Percentiles rank a stretch among this genome's conserved stretches.
Conservation (phyloP, 1,140 invertebrate genomes). For the Drosophila azteca region DNA sequence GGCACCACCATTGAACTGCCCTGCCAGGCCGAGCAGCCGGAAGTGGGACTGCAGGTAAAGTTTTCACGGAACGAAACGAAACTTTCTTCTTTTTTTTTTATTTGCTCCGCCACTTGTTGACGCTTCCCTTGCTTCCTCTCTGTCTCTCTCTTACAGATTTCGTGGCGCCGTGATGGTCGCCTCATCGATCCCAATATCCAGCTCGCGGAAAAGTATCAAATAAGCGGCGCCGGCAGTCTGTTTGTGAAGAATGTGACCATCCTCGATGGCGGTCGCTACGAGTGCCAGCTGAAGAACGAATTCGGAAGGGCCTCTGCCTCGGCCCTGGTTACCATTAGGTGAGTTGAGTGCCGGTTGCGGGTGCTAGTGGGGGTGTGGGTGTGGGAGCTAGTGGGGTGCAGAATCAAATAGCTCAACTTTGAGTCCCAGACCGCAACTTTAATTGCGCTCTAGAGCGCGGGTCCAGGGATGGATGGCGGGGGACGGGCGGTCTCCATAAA, state of each 20-base stretch:
- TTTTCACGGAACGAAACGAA: conserved; percentile 7
- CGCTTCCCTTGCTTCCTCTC: neutral
- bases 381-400: conserved; percentile 8
- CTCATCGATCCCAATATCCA: conserved; percentile 84
- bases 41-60: conserved; percentile 88
- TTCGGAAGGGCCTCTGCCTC: conserved; percentile 90
- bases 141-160: conserved; percentile 60
- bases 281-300: conserved; percentile 93
- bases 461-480: neutral
- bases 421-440: conserved; percentile 45
- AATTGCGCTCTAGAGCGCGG: conserved; percentile 37
- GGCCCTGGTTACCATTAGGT: conserved; percentile 88
- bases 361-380: too few species aligned
- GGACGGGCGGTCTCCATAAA: conserved; percentile 20
- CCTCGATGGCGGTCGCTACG: conserved; percentile 92
- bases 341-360: conserved; percentile 64
- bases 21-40: conserved; percentile 92
- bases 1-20: conserved; percentile 91
- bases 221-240: conserved; percentile 89
- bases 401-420: conserved; percentile 54
- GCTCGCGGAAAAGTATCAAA: conserved; percentile 83
- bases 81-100: conserved; percentile 17
- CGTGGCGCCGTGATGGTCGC: conserved; percentile 92
- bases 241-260: conserved; percentile 90
- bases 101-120: conserved; percentile 68